These are phyloP conservation scores for Lagria hirta DNA, from an alignment of 2,888 invertebrate genomes.

Conservation along the genomic window DNA sequence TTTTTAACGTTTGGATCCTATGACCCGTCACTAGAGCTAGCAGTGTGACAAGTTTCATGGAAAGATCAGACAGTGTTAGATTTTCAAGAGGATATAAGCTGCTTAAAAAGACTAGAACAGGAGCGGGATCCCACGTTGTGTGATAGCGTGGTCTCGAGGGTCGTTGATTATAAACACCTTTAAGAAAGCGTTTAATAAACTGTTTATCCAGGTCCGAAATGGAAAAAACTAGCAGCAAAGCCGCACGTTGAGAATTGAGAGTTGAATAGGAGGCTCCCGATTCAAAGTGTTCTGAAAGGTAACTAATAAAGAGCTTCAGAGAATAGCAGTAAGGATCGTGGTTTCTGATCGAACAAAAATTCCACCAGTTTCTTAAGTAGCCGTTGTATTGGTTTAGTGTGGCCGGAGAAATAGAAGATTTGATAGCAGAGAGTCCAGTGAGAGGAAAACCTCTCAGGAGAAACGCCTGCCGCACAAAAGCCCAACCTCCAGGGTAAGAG, in stretches of 20 bases:
- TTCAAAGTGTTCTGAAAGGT: neutral
- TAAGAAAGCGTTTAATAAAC: neutral
- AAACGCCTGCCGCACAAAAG: constrained; percentile 8
- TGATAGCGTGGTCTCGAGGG: neutral
- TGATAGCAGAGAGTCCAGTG: neutral
- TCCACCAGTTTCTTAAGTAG: constrained; percentile 1
- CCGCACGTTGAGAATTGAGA: neutral
- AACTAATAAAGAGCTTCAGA: neutral
- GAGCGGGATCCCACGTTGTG: neutral
- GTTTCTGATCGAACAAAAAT: neutral
- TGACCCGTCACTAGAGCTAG: neutral
- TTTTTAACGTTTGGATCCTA: neutral
- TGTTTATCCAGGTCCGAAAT: neutral
- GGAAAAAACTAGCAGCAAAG: neutral
- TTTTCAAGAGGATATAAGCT: neutral
- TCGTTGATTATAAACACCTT: neutral
- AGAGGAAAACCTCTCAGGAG: neutral
- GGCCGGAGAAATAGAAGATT: neutral
- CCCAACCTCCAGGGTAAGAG: constrained; percentile 20
- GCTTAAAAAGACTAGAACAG: neutral
- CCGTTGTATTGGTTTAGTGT: constrained; percentile 4
- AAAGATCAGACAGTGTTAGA: neutral
- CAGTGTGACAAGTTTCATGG: neutral
- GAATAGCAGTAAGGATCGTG: neutral
- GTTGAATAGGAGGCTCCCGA: neutral